phyloP scores from a whole-genome alignment of 2,888 invertebrate species.

The Pseudanteris insignis region DNA sequence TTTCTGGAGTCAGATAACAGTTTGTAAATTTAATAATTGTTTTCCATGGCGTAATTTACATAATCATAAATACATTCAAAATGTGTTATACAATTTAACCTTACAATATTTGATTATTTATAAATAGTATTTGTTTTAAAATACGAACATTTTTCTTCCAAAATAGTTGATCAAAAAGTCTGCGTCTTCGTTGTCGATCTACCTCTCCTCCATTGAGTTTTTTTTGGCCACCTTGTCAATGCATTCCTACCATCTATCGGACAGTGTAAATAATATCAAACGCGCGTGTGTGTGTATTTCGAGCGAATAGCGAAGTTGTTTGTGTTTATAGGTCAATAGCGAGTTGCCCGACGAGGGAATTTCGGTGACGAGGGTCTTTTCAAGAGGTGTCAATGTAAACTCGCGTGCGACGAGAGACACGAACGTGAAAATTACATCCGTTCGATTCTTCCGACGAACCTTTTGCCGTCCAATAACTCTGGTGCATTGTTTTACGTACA shows the following conservation, averaged over 20 bases:
- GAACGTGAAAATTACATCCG: slow-evolving; percentile 28
- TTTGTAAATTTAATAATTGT: too few species aligned
- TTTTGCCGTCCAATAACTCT: too few species aligned
- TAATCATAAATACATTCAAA: too few species aligned
- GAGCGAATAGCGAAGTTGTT: slow-evolving; percentile 30
- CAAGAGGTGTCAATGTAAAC: slow-evolving; percentile 36
- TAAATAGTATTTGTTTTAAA: too few species aligned
- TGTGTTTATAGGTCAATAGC: slow-evolving; percentile 42
- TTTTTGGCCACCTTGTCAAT: slow-evolving; percentile 1
- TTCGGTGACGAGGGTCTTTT: slow-evolving; percentile 38
- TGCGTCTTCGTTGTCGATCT: slow-evolving; percentile 20
- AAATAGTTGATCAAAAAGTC: too few species aligned
- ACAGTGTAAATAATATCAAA: slow-evolving; percentile 36
- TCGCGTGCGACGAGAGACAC: slow-evolving; percentile 17
- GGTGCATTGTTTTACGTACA: too few species aligned
- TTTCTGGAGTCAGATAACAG: too few species aligned
- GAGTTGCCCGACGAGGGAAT: slow-evolving; percentile 31
- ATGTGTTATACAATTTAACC: too few species aligned
- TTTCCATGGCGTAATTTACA: too few species aligned
- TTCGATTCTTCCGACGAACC: slow-evolving; percentile 14
- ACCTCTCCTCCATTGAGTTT: slow-evolving; percentile 12
- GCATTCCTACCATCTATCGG: slow-evolving; percentile 25
- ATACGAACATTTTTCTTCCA: too few species aligned
- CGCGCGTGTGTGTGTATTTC: slow-evolving; percentile 23
- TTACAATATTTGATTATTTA: too few species aligned